phyloP scores from a whole-genome alignment of 2,888 invertebrate species.

The Drosophila neotestacea region DNA sequence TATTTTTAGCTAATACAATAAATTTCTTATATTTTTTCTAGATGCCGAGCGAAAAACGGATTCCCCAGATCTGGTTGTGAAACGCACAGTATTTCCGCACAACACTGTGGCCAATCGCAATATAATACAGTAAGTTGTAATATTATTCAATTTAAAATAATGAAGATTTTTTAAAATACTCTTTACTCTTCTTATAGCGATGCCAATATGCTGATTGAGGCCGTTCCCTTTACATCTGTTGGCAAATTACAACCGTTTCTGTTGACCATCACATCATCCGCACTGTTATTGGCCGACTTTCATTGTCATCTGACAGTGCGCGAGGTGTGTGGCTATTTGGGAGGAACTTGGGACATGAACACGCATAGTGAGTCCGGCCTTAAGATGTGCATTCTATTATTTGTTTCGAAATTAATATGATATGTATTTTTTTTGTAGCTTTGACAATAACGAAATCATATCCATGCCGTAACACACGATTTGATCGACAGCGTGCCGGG shows the following conservation, averaged over 20 bases:
- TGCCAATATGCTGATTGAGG: slow-evolving; percentile 94
- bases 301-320: slow-evolving; percentile 97
- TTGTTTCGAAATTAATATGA: not conserved
- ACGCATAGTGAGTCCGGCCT: slow-evolving; percentile 91
- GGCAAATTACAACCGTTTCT: slow-evolving; percentile 97
- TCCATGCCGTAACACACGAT: slow-evolving; percentile 93
- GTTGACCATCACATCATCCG: slow-evolving; percentile 94
- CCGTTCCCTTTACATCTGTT: slow-evolving; percentile 93
- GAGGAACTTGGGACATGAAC: slow-evolving; percentile 97
- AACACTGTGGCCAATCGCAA: slow-evolving; percentile 91
- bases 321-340: slow-evolving; percentile 98
- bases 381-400: not conserved
- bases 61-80: slow-evolving; percentile 87
- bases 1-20: not conserved
- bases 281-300: slow-evolving; percentile 94
- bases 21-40: slow-evolving; percentile 41
- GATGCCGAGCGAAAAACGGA: slow-evolving; percentile 88
- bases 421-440: slow-evolving; percentile 86
- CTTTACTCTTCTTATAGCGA: slow-evolving; percentile 87
- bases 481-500: slow-evolving; percentile 91
- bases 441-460: slow-evolving; percentile 94
- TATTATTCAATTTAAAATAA: not conserved
- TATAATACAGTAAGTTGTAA: slow-evolving; percentile 89
- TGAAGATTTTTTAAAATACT: not conserved
- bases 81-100: slow-evolving; percentile 90